Conservation (phyloP, 2,797 vertebrate species). For the Steatocranus sp. region DNA sequence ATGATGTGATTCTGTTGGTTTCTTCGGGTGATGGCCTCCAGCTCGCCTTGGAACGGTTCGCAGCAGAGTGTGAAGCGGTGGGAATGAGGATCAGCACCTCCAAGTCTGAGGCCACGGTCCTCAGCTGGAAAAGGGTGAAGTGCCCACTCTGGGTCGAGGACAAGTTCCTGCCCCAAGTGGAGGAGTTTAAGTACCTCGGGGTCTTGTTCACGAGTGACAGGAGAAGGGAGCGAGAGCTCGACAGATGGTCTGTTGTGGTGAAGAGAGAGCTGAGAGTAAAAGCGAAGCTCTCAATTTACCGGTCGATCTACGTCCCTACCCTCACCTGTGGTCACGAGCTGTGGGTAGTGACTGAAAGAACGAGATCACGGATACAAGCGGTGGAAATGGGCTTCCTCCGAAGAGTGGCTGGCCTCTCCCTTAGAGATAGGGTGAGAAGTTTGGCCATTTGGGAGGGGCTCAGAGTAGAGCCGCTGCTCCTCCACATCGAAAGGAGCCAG, state of each 20-base stretch:
- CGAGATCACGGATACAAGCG: no score
- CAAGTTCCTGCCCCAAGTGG: not conserved
- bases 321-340: not conserved
- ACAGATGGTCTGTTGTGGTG: not conserved
- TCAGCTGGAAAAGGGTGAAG: not conserved
- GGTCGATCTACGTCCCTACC: not conserved
- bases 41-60: no score
- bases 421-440: no score
- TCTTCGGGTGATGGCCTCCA: no score
- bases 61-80: no score
- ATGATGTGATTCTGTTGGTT: no score
- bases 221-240: not conserved
- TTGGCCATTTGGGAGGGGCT: fast-evolving
- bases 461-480: fast-evolving
- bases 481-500: fast-evolving
- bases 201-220: not conserved
- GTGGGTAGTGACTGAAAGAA: no score
- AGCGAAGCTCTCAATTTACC: not conserved
- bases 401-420: no score
- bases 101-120: no score
- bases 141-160: not conserved
- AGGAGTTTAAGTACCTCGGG: not conserved
- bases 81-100: no score
- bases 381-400: no score
- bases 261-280: not conserved